Evolutionary conservation across 1,140 invertebrate genomes (phyloP).

Genomic region (Drosophila baimaii): DNA sequence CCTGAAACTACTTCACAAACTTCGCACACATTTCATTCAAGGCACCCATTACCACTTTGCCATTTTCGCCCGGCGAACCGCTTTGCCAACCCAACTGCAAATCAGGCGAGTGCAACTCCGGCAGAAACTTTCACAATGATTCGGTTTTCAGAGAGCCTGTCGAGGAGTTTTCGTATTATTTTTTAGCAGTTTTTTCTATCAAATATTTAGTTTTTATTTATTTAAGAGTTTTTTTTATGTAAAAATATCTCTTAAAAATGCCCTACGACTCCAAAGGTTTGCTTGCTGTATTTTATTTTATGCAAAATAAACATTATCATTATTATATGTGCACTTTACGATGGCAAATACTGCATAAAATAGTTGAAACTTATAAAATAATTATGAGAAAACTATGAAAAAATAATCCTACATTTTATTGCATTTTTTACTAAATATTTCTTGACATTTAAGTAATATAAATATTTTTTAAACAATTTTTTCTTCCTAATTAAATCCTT

Average conservation of each 20-base stretch:
- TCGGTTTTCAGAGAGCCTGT: slow-evolving; percentile 10
- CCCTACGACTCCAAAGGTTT: no score
- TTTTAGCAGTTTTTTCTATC: not conserved
- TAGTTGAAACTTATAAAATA: no score
- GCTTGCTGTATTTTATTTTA: no score
- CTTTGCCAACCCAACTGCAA: slow-evolving; percentile 38
- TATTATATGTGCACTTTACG: no score
- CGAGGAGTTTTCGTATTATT: not conserved
- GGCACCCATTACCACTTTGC: slow-evolving; percentile 15
- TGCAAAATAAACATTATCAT: no score
- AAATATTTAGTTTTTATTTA: not conserved
- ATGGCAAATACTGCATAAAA: no score
- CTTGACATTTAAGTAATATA: not conserved
- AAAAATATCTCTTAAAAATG: no score
- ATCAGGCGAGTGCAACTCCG: slow-evolving; percentile 46
- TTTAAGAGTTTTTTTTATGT: not conserved
- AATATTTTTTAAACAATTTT: no score
- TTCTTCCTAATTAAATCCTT: no score
- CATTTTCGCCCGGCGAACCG: slow-evolving; percentile 9
- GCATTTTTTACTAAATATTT: not conserved
- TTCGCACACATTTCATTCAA: slow-evolving; percentile 51
- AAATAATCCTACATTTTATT: no score
- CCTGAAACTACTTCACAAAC: slow-evolving; percentile 62
- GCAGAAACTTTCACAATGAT: slow-evolving; percentile 45
- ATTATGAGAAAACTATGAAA: no score